phyloP scores from a whole-genome alignment of 2,888 invertebrate species.

The Napeogenes inachia region DNA sequence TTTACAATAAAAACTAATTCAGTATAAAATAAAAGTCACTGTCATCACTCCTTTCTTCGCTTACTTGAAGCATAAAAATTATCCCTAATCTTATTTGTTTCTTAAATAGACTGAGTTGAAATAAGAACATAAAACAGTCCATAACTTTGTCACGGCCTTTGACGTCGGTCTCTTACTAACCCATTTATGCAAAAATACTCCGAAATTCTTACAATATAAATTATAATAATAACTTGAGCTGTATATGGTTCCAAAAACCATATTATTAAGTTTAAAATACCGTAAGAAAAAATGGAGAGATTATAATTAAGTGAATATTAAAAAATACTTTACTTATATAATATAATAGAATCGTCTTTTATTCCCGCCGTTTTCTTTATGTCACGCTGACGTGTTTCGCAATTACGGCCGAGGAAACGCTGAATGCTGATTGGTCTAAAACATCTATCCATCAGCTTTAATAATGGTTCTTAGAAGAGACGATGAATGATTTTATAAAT shows the following conservation, averaged over 20 bases:
- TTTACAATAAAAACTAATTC: constrained; percentile 71
- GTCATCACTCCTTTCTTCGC: constrained; percentile 45
- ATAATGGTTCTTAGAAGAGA: constrained; percentile 39
- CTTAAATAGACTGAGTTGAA: constrained; percentile 31
- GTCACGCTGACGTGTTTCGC: constrained; percentile 22
- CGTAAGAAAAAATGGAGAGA: not conserved
- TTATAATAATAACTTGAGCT: not conserved
- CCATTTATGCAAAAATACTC: not conserved
- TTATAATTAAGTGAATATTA: constrained; percentile 2
- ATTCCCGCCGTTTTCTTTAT: constrained; percentile 15
- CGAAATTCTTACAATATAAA: constrained; percentile 4
- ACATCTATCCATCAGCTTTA: constrained; percentile 45
- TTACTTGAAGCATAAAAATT: constrained; percentile 56
- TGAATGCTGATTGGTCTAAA: constrained; percentile 36
- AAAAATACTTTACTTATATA: constrained; percentile 8
- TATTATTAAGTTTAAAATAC: not conserved
- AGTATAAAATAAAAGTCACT: constrained; percentile 38
- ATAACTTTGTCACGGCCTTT: constrained; percentile 11
- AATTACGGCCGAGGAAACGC: constrained; percentile 19
- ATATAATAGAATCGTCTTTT: constrained; percentile 17
- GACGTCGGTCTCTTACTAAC: constrained; percentile 7
- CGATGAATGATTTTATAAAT: constrained; percentile 29
- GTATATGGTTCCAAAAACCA: not conserved
- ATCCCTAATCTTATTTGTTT: constrained; percentile 56
- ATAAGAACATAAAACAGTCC: constrained; percentile 3